phyloP scores from a whole-genome alignment of 1,140 invertebrate genomes.

The Drosophila aff. region DNA sequence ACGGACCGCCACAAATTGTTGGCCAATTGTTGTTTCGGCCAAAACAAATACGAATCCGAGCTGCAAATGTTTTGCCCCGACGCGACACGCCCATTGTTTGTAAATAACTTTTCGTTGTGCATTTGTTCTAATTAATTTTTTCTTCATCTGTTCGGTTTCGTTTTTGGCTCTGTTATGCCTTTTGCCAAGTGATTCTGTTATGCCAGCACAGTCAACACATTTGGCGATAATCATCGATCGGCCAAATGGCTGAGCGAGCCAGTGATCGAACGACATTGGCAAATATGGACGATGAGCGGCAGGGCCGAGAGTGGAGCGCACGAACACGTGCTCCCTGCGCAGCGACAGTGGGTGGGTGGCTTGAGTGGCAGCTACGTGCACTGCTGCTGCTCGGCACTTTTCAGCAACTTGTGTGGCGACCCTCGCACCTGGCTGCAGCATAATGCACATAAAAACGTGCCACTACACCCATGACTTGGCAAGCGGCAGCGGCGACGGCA shows the following conservation, averaged over 20 bases:
- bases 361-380: constrained; percentile 6
- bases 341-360: constrained; percentile 14
- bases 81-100: constrained; percentile 77
- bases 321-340: constrained; percentile 29
- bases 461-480: constrained; percentile 70
- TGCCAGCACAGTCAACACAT: constrained; percentile 73
- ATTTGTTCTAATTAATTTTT: constrained; percentile 83
- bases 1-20: constrained; percentile 72
- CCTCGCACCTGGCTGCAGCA: constrained; percentile 53
- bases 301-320: constrained; percentile 26
- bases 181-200: constrained; percentile 27
- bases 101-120: constrained; percentile 75
- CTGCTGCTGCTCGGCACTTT: neutral
- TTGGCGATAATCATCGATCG: constrained; percentile 76
- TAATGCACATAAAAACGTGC: constrained; percentile 73
- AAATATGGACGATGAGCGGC: constrained; percentile 78
- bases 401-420: constrained; percentile 38
- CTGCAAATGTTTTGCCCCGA: constrained; percentile 48
- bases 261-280: constrained; percentile 73
- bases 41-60: constrained; percentile 77
- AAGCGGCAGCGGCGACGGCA: constrained; percentile 38
- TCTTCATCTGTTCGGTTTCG: constrained; percentile 41
- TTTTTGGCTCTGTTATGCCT: constrained; percentile 31
- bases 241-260: constrained; percentile 37
- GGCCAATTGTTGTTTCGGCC: constrained; percentile 68